Base-by-base conservation (phyloP, 1,140 invertebrate genomes). In the Matsumurasca onukii region DNA sequence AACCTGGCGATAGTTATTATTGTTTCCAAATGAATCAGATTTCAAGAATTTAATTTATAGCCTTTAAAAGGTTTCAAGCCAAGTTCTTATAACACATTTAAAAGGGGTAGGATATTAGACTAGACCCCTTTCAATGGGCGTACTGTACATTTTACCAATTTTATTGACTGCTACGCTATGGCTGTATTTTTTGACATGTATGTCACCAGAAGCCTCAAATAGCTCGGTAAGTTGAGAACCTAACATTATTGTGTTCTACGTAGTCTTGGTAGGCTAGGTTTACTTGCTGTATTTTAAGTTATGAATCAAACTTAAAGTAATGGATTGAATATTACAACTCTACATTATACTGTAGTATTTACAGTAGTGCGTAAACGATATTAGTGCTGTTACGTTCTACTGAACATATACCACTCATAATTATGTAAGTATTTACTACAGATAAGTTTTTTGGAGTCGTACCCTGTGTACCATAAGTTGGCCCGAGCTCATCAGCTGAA, bases 161-260 rank as follows among this genome's bases (percentile, higher is more conserved):
- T n/a, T n/a, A n/a, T n/a, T n/a, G n/a, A n/a, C 30, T 12, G 22
- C 55, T 12, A 59, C 55, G 25, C 15, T 29, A 24, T 59, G 55
- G 55, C 25, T 59, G 9, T 59, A 59, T 27, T 59, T 59, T 59
- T 59, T 59, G n/a, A 59, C 55, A 59, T 29, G 25, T 5, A 27
- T 59, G 3, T 27, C 55, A 27, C 55, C 55, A 27, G 55, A 59
- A 59, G 25, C 15, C 3, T 25, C 55, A 59, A 59, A 59, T 59
- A 29, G 15, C 30, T 59, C 55, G 9, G 55, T 59, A 59, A 59
- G 55, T 59, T 9, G n/a, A n/a, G n/a, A n/a, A n/a, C n/a, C n/a
- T n/a, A n/a, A n/a, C 3, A 51, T 17, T 17, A 9, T 45, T 17
- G 34, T 45, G 9, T 45, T 12, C 17, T 9, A 45, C 9, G 17